A percentile compares a stretch with the other conserved stretches of the same genome.
These are phyloP conservation scores for Chlorocebus sabaeus DNA, from an alignment of 2,113 vertebrate genomes.

Conservation along the genomic window DNA sequence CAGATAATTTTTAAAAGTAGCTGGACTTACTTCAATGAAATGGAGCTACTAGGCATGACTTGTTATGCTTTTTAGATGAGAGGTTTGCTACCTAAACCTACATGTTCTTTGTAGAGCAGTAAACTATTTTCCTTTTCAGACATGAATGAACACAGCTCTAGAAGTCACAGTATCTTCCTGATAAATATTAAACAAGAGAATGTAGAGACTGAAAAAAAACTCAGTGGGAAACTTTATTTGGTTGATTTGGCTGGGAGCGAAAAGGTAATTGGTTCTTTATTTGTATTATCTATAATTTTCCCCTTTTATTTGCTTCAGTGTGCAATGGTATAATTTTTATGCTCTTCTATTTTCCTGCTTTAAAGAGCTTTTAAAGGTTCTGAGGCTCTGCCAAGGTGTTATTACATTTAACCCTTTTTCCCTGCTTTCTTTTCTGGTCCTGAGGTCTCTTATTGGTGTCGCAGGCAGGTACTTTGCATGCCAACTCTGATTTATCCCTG, in stretches of 20 bases:
- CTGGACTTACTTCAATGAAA: not conserved
- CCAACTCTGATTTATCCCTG: not conserved
- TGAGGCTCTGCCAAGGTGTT: slow-evolving; percentile 25
- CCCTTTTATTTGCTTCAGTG: slow-evolving; percentile 46
- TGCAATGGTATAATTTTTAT: slow-evolving; percentile 55
- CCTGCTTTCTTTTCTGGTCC: not conserved
- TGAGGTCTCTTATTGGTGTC: not conserved
- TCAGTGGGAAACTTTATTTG: slow-evolving; percentile 96
- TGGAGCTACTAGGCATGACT: not conserved
- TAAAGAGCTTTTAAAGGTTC: slow-evolving; percentile 59
- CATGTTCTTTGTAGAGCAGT: slow-evolving; percentile 27
- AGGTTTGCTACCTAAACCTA: not conserved
- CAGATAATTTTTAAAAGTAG: not conserved
- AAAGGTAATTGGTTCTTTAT: slow-evolving; percentile 86
- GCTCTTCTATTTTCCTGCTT: slow-evolving; percentile 21
- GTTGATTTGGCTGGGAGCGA: slow-evolving; percentile 97
- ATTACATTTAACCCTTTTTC: slow-evolving; percentile 48
- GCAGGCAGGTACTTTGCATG: not conserved
- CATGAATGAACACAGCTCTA: slow-evolving; percentile 99
- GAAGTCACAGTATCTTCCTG: slow-evolving; percentile 97
- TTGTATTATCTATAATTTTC: slow-evolving; percentile 59
- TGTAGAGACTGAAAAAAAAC: slow-evolving; percentile 95
- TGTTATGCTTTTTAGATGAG: not conserved
- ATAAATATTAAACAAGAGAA: slow-evolving; percentile 99
- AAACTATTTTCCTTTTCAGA: slow-evolving; percentile 84